phyloP scores from a whole-genome alignment of 1,140 invertebrate genomes.

The Aphelenchoides fujianensis region DNA sequence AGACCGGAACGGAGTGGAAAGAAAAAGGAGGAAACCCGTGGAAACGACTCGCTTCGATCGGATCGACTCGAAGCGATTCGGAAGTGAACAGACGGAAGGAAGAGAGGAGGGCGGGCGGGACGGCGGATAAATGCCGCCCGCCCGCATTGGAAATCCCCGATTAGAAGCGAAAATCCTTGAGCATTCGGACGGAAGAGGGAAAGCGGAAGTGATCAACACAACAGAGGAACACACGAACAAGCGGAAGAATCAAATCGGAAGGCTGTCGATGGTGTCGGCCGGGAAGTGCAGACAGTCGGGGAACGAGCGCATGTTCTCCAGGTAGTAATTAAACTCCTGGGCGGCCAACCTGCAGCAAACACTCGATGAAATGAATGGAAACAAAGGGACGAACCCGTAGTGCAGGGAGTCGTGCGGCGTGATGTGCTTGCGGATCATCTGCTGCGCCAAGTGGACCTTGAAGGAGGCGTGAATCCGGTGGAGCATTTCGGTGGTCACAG shows the following conservation, averaged over 20 bases:
- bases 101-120: too few species aligned
- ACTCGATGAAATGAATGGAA: conserved; percentile 24
- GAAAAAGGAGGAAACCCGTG: too few species aligned
- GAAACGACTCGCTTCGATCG: too few species aligned
- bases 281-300: conserved; percentile 64
- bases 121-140: too few species aligned
- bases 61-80: too few species aligned
- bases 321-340: conserved; percentile 89
- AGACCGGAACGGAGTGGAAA: too few species aligned
- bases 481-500: conserved; percentile 70
- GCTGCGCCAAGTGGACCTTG: conserved; percentile 78
- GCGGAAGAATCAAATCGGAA: conserved; percentile 16
- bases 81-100: too few species aligned
- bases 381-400: conserved; percentile 72
- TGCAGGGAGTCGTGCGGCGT: conserved; percentile 89
- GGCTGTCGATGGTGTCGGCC: conserved; percentile 27
- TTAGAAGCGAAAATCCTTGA: too few species aligned
- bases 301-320: conserved; percentile 81
- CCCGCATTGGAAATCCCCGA: too few species aligned
- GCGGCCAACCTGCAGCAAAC: conserved; percentile 74
- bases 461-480: conserved; percentile 79
- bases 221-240: background rate
- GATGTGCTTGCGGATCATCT: conserved; percentile 80
- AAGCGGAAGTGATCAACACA: background rate
- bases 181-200: too few species aligned